Percentiles rank a stretch among this genome's conserved stretches.
phyloP scores from a whole-genome alignment of 1,140 invertebrate genomes.

The Drosophila ananassae region DNA sequence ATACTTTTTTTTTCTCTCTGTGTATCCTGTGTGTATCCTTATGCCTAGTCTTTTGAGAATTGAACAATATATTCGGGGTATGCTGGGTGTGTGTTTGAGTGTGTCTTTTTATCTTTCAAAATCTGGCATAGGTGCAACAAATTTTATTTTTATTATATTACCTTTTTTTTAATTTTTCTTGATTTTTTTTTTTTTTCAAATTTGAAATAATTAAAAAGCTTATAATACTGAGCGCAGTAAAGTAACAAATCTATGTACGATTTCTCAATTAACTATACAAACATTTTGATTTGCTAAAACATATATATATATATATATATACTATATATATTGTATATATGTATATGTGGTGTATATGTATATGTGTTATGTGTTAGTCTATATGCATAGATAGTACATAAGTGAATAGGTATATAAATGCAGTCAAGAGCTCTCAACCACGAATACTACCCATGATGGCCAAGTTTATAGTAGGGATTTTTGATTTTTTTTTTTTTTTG shows the following conservation, averaged over 20 bases:
- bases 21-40: conserved; percentile 1
- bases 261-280: conserved; percentile 43
- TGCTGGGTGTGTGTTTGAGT: conserved; percentile 11
- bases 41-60: conserved; percentile 6
- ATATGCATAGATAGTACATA: not conserved
- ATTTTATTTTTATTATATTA: conserved; percentile 26
- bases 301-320: conserved; percentile 16
- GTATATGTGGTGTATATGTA: not conserved
- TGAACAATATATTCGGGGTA: conserved; percentile 33
- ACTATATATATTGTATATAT: not conserved
- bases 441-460: conserved; percentile 1
- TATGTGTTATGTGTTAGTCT: not conserved
- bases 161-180: conserved; percentile 1
- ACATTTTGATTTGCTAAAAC: conserved; percentile 29
- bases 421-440: conserved; percentile 4
- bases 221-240: conserved; percentile 46
- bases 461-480: not conserved
- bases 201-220: conserved; percentile 22
- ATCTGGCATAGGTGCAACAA: conserved; percentile 60
- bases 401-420: conserved; percentile 1
- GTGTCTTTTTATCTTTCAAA: conserved; percentile 12
- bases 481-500: no score
- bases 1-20: not conserved
- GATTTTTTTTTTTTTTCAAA: not conserved
- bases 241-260: conserved; percentile 42